Evolutionary conservation across 2,888 invertebrate species (phyloP).

Genomic region (Harpagoxenus sublaevis): DNA sequence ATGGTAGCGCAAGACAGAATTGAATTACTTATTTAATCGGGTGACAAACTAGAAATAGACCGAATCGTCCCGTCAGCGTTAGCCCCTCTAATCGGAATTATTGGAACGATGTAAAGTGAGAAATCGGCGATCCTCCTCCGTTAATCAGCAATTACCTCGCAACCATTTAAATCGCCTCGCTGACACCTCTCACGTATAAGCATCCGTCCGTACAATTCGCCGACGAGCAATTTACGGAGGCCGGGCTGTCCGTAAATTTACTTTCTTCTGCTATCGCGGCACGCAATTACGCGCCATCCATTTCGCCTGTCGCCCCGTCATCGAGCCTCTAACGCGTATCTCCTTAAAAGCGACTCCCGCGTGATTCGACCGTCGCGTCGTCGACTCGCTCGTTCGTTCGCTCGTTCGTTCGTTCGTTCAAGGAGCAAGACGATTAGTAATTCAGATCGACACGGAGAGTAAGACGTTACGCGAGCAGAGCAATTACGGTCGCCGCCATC

Average conservation of each 20-base stretch:
- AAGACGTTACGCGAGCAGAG: conserved; percentile 78
- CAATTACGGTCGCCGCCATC: conserved; percentile 65
- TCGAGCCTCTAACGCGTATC: conserved; percentile 54
- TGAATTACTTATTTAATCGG: conserved; percentile 32
- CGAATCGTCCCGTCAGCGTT: neutral
- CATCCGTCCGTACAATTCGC: conserved; percentile 42
- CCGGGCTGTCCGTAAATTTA: conserved; percentile 52
- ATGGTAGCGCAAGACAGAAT: conserved; percentile 5
- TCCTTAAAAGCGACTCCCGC: conserved; percentile 54
- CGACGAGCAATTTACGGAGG: conserved; percentile 45
- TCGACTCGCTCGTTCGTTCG: conserved; percentile 11
- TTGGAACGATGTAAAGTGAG: conserved; percentile 23
- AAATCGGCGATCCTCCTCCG: conserved; percentile 13
- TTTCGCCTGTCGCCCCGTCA: conserved; percentile 52
- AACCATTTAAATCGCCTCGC: conserved; percentile 40
- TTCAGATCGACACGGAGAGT: conserved; percentile 76
- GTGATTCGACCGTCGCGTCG: conserved; percentile 42
- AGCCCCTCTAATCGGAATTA: conserved; percentile 7
- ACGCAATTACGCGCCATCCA: conserved; percentile 54
- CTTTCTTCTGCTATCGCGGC: conserved; percentile 55
- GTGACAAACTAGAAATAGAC: conserved; percentile 30
- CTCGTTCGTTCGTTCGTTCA: conserved; percentile 42
- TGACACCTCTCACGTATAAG: conserved; percentile 17
- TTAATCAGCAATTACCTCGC: conserved; percentile 40
- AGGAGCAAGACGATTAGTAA: conserved; percentile 76